These are phyloP conservation scores for Limnephilus lunatus DNA, from an alignment of 2,888 invertebrate genomes.

Conservation along the genomic window DNA sequence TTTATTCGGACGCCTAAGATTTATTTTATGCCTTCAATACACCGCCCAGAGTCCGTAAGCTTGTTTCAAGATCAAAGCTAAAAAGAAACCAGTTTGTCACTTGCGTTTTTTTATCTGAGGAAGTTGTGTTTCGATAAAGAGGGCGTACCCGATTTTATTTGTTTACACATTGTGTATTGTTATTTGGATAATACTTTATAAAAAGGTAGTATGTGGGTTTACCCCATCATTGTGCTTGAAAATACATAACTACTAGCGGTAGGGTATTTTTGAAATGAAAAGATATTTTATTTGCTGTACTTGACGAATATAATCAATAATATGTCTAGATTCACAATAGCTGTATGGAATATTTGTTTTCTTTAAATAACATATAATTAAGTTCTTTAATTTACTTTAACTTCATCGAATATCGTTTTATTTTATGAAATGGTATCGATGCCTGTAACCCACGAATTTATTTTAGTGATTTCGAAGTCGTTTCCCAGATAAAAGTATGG, in stretches of 20 bases:
- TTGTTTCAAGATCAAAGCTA: neutral
- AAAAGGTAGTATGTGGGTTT: neutral
- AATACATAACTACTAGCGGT: neutral
- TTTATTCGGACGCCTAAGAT: constrained; percentile 43
- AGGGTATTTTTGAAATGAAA: neutral
- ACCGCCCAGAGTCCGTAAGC: neutral
- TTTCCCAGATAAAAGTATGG: no score
- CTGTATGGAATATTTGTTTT: no score
- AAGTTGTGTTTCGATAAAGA: neutral
- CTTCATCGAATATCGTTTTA: no score
- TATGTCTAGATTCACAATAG: no score
- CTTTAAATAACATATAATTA: no score
- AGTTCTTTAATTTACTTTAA: no score
- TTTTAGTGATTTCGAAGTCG: no score
- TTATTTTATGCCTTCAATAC: constrained; percentile 43
- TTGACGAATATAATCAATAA: no score
- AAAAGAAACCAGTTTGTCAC: neutral
- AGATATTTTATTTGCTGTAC: neutral
- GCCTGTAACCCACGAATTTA: no score
- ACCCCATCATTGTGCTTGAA: neutral
- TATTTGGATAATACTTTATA: neutral
- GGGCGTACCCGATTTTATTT: neutral
- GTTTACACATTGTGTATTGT: neutral
- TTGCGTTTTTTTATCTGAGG: neutral
- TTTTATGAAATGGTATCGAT: no score